These are phyloP conservation scores for Diorhabda elongata DNA, from an alignment of 1,140 invertebrate genomes.

Conservation along the genomic window DNA sequence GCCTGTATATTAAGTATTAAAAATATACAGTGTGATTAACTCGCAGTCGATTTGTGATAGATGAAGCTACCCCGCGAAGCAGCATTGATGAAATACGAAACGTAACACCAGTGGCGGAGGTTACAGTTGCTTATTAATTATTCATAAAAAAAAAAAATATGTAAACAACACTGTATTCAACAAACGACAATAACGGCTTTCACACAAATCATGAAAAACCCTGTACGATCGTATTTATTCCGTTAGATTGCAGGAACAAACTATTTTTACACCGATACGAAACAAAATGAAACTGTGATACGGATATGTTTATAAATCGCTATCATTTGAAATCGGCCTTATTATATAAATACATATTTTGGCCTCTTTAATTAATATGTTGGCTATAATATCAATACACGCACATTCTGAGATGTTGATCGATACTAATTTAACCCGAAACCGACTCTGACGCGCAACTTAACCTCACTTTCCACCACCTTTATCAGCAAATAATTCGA, in stretches of 20 bases:
- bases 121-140: not conserved
- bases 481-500: not conserved
- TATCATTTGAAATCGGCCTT: too few species aligned
- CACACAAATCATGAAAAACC: not conserved
- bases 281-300: too few species aligned
- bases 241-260: not conserved
- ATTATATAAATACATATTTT: too few species aligned
- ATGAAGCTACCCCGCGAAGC: conserved; percentile 25
- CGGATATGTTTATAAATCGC: too few species aligned
- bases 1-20: conserved; percentile 50
- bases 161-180: not conserved
- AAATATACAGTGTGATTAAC: conserved; percentile 48
- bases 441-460: not conserved
- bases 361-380: too few species aligned
- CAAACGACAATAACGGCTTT: not conserved
- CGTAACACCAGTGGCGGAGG: not conserved
- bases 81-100: conserved; percentile 20
- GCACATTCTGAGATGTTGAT: too few species aligned
- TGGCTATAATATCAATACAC: too few species aligned
- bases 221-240: not conserved
- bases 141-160: not conserved
- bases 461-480: not conserved
- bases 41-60: conserved; percentile 38
- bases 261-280: not conserved
- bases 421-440: too few species aligned